These are phyloP conservation scores for Brachyptera putata DNA, from an alignment of 2,888 invertebrate species.

Conservation along the genomic window DNA sequence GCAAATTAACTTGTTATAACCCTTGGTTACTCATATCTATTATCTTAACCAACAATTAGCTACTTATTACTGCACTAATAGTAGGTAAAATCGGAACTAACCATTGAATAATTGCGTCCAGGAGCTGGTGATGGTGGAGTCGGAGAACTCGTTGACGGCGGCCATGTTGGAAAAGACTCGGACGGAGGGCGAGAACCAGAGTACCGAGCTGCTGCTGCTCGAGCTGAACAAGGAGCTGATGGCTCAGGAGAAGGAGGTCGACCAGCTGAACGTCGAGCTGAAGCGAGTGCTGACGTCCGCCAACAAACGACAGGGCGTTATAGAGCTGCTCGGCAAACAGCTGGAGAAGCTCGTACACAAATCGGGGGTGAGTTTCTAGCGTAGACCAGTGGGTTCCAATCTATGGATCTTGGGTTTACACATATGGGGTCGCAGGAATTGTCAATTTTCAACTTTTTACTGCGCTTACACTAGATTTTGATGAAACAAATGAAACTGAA, in stretches of 20 bases:
- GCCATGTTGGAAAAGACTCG: constrained; percentile 55
- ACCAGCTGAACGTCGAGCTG: constrained; percentile 46
- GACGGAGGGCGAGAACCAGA: constrained; percentile 47
- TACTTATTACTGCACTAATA: too few relatives aligned
- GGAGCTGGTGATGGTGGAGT: constrained; percentile 22
- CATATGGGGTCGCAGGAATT: too few relatives aligned
- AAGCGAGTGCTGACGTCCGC: constrained; percentile 47
- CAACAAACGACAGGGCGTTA: constrained; percentile 49
- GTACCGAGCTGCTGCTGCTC: constrained; percentile 34
- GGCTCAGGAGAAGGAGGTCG: constrained; percentile 45
- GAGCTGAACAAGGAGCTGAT: constrained; percentile 34
- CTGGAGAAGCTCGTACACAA: constrained; percentile 49
- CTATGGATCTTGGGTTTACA: too few relatives aligned
- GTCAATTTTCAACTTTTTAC: too few relatives aligned
- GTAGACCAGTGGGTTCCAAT: too few relatives aligned
- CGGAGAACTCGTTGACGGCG: constrained; percentile 24
- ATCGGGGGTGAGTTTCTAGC: constrained; percentile 44
- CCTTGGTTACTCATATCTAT: too few relatives aligned
- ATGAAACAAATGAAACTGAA: too few relatives aligned
- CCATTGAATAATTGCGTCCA: too few relatives aligned
- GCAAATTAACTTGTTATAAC: too few relatives aligned
- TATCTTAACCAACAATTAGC: too few relatives aligned
- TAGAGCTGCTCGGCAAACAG: constrained; percentile 51
- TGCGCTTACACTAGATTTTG: too few relatives aligned
- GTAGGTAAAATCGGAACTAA: too few relatives aligned